Conservation (phyloP, 35 echinoderm and acorn worm genomes). For the Eucidaris tribuloides region DNA sequence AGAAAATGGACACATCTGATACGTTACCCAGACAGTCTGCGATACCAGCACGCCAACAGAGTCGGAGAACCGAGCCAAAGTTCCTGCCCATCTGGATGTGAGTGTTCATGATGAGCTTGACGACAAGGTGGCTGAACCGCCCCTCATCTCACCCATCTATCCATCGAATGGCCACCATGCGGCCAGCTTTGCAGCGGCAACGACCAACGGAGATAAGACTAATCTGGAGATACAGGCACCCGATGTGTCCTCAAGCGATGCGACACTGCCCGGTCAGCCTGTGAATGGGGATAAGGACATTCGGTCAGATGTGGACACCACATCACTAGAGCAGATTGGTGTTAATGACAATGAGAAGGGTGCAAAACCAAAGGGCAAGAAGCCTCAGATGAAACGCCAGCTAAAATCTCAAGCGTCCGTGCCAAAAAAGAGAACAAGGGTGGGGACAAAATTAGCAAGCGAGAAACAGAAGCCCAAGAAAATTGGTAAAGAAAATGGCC, state of each 20-base stretch:
- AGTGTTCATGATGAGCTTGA: not conserved
- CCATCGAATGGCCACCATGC: slow-evolving; percentile 19
- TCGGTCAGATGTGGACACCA: not conserved
- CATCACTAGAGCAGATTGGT: not conserved
- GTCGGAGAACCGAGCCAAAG: slow-evolving; percentile 24
- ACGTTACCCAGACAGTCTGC: not conserved
- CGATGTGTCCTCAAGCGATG: slow-evolving; percentile 41
- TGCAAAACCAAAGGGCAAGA: not conserved
- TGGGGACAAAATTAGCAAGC: not conserved
- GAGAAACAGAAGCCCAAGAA: not conserved
- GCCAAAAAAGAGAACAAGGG: slow-evolving; percentile 21
- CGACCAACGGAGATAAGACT: not conserved
- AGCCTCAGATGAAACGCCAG: not conserved
- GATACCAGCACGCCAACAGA: not conserved
- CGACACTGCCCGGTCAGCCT: not conserved
- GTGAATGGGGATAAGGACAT: too few relatives aligned
- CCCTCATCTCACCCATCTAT: slow-evolving; percentile 57
- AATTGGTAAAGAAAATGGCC: not conserved
- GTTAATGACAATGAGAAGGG: not conserved
- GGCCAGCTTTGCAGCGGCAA: not conserved
- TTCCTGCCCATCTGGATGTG: slow-evolving; percentile 36
- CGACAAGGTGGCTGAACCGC: slow-evolving; percentile 37
- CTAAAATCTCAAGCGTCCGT: not conserved
- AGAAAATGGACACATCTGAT: slow-evolving; percentile 47
- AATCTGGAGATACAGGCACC: slow-evolving; percentile 28